These are phyloP conservation scores for Falco rusticolus DNA, from an alignment of 2,797 vertebrate genomes.

Conservation along the genomic window DNA sequence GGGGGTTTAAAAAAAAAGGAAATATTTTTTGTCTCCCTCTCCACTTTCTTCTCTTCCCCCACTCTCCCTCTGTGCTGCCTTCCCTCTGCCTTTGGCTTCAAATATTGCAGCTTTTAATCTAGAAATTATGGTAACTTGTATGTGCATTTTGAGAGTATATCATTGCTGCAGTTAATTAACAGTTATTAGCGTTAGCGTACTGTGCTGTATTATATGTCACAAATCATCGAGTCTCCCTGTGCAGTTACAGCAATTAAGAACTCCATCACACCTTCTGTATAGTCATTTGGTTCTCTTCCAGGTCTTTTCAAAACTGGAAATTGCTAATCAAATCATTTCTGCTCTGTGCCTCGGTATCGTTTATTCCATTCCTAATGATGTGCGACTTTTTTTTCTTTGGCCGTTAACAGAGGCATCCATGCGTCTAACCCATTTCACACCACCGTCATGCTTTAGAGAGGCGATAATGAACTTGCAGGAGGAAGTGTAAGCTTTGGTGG, in stretches of 20 bases:
- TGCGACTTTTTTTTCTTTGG: constrained; percentile 83
- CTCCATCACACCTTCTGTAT: constrained; percentile 92
- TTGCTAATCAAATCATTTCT: constrained; percentile 98
- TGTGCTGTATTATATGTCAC: constrained; percentile 94
- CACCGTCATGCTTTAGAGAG: constrained; percentile 79
- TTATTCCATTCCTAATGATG: constrained; percentile 92
- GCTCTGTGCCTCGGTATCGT: constrained; percentile 88
- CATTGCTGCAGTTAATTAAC: constrained; percentile 98
- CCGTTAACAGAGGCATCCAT: constrained; percentile 84
- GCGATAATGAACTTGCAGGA: constrained; percentile 82
- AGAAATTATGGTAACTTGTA: constrained; percentile 86
- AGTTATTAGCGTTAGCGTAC: constrained; percentile 95
- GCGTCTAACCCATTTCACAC: constrained; percentile 85
- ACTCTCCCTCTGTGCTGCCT: constrained; percentile 58
- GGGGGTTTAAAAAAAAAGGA: constrained; percentile 1
- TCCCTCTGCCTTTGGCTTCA: constrained; percentile 77
- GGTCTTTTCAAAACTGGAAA: constrained; percentile 93
- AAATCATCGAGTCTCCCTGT: constrained; percentile 98
- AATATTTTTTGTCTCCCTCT: not conserved
- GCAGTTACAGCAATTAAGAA: constrained; percentile 97
- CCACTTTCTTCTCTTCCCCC: constrained; percentile 21
- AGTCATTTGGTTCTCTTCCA: constrained; percentile 94
- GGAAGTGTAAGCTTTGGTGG: constrained; percentile 73
- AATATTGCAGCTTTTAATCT: constrained; percentile 87
- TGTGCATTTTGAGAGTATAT: constrained; percentile 88